A percentile compares a stretch with the other conserved stretches of the same genome.
phyloP scores from a whole-genome alignment of 1,140 invertebrate genomes.

The Anadara kagoshimensis region DNA sequence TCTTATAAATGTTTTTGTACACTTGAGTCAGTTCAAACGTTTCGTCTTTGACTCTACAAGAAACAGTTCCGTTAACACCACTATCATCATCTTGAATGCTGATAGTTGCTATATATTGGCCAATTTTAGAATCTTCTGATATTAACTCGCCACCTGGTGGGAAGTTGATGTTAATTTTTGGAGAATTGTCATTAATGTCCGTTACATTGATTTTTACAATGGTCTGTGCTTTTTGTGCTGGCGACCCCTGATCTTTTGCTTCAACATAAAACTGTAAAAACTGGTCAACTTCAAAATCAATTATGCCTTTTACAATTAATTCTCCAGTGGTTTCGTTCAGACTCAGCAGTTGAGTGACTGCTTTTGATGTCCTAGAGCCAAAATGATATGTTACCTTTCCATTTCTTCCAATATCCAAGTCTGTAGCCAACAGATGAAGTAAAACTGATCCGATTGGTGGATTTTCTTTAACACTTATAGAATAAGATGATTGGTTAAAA shows the following conservation, averaged over 20 bases:
- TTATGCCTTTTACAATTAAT: slow-evolving; percentile 38
- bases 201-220: slow-evolving; percentile 93
- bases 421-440: slow-evolving; percentile 87
- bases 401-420: slow-evolving; percentile 92
- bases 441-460: slow-evolving; percentile 81
- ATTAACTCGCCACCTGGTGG: slow-evolving; percentile 56
- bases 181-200: slow-evolving; percentile 96
- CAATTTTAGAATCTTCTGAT: slow-evolving; percentile 53
- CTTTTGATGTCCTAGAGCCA: slow-evolving; percentile 56
- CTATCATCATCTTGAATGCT: slow-evolving; percentile 63
- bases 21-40: slow-evolving; percentile 55
- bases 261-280: slow-evolving; percentile 54
- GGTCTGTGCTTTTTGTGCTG: slow-evolving; percentile 89
- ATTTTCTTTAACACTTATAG: slow-evolving; percentile 88
- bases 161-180: slow-evolving; percentile 82
- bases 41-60: slow-evolving; percentile 51
- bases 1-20: slow-evolving; percentile 49
- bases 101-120: slow-evolving; percentile 63
- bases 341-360: slow-evolving; percentile 47
- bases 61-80: slow-evolving; percentile 56
- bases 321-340: slow-evolving; percentile 55
- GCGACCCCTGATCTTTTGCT: slow-evolving; percentile 58
- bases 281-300: slow-evolving; percentile 61
- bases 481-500: slow-evolving; percentile 79
- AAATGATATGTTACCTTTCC: slow-evolving; percentile 92